Conservation (phyloP, 2,888 invertebrate genomes). For the Cosmia pyralina region DNA sequence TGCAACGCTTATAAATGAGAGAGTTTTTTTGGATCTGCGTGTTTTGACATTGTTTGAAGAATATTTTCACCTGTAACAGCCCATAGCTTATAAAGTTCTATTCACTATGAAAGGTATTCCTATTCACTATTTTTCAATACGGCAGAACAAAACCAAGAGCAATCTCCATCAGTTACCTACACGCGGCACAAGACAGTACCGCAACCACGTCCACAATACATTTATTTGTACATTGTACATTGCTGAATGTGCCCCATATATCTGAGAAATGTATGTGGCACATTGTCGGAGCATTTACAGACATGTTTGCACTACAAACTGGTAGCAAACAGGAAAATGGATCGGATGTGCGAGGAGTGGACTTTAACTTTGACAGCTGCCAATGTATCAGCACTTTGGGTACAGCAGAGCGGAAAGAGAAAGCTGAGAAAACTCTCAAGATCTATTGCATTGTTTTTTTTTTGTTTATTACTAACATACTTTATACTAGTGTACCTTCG, state of each 20-base stretch:
- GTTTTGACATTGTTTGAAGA: not conserved
- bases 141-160: not conserved
- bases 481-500: too few relatives aligned
- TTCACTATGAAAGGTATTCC: not conserved
- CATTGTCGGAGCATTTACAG: slow-evolving; percentile 33
- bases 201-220: slow-evolving; percentile 31
- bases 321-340: slow-evolving; percentile 45
- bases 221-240: slow-evolving; percentile 35
- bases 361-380: slow-evolving; percentile 25
- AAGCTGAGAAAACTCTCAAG: not conserved
- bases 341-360: slow-evolving; percentile 35
- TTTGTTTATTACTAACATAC: too few relatives aligned
- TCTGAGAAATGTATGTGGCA: slow-evolving; percentile 34
- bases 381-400: slow-evolving; percentile 26
- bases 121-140: slow-evolving; percentile 18
- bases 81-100: not conserved
- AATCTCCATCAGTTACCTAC: not conserved
- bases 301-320: slow-evolving; percentile 41
- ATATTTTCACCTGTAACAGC: not conserved
- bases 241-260: slow-evolving; percentile 15
- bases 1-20: too few relatives aligned
- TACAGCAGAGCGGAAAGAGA: not conserved
- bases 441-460: not conserved
- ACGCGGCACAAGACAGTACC: not conserved
- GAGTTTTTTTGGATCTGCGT: not conserved